Conservation (phyloP, 2,888 invertebrate genomes). For the Epicampocera succincta region DNA sequence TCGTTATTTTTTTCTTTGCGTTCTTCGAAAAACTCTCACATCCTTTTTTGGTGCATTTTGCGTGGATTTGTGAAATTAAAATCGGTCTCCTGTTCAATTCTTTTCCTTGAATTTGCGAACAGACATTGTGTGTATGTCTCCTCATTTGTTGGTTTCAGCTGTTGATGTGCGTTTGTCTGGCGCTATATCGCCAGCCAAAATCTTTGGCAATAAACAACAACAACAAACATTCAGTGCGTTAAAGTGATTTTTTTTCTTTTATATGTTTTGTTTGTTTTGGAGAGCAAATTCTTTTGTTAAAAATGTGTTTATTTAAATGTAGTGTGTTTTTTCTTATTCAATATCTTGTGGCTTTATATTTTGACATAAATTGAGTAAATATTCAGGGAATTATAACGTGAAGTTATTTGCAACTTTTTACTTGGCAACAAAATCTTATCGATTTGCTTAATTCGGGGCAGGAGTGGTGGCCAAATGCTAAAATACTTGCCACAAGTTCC, state of each 20-base stretch:
- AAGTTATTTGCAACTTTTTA: slow-evolving; percentile 59
- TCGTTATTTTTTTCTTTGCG: slow-evolving; percentile 1
- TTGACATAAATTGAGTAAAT: slow-evolving; percentile 59
- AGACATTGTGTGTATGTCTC: slow-evolving; percentile 9
- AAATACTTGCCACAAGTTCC: too few species aligned
- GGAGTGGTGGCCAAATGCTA: neutral
- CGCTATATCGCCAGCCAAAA: slow-evolving; percentile 77
- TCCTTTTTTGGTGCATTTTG: slow-evolving; percentile 37
- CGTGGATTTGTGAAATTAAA: slow-evolving; percentile 36
- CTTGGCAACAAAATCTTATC: slow-evolving; percentile 39
- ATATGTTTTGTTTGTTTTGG: too few species aligned
- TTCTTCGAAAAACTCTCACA: slow-evolving; percentile 9
- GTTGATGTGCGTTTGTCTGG: slow-evolving; percentile 75
- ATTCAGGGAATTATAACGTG: slow-evolving; percentile 60
- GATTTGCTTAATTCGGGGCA: slow-evolving; percentile 26
- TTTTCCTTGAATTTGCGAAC: slow-evolving; percentile 20
- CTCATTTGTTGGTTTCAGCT: slow-evolving; percentile 53
- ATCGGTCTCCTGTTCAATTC: slow-evolving; percentile 37
- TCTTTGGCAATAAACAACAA: slow-evolving; percentile 79
- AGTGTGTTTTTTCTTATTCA: slow-evolving; percentile 21
- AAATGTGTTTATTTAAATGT: slow-evolving; percentile 62
- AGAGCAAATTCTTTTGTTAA: slow-evolving; percentile 22
- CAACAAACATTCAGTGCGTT: slow-evolving; percentile 45
- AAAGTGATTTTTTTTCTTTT: slow-evolving; percentile 20
- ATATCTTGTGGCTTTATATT: slow-evolving; percentile 16